A percentile compares a stretch with the other conserved stretches of the same genome.
phyloP scores from a whole-genome alignment of 1,140 invertebrate species.

The Nephotettix cincticeps region DNA sequence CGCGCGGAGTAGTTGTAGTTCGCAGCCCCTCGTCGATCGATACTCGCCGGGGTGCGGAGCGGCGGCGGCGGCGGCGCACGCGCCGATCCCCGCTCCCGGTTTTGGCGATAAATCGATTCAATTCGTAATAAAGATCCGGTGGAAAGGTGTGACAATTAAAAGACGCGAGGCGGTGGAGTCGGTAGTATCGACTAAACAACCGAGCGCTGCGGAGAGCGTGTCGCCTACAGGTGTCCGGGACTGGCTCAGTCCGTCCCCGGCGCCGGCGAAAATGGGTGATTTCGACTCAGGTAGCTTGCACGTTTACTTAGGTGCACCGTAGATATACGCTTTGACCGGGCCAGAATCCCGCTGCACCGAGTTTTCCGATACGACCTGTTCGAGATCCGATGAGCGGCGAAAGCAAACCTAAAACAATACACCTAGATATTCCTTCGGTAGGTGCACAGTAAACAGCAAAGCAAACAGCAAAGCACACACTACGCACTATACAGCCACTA shows the following conservation, averaged over 20 bases:
- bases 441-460: too few species aligned
- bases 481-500: too few species aligned
- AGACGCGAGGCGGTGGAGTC: neutral
- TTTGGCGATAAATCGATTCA: slow-evolving; percentile 5
- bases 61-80: slow-evolving; percentile 3
- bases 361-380: too few species aligned
- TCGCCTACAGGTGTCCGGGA: neutral
- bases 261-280: slow-evolving; percentile 24
- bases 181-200: neutral
- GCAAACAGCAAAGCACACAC: too few species aligned
- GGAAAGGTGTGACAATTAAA: neutral
- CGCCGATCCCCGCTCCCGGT: neutral
- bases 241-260: neutral
- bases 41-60: neutral
- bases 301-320: neutral
- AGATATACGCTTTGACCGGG: too few species aligned
- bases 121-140: slow-evolving; percentile 12
- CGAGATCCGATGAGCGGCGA: too few species aligned
- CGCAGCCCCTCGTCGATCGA: slow-evolving; percentile 10
- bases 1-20: slow-evolving; percentile 3
- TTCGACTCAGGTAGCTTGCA: slow-evolving; percentile 25
- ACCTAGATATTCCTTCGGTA: too few species aligned
- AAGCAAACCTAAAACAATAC: too few species aligned
- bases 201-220: neutral
- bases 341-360: too few species aligned